Evolutionary conservation across 2,113 vertebrate genomes (phyloP).

Genomic region (Electrona antarctica): DNA sequence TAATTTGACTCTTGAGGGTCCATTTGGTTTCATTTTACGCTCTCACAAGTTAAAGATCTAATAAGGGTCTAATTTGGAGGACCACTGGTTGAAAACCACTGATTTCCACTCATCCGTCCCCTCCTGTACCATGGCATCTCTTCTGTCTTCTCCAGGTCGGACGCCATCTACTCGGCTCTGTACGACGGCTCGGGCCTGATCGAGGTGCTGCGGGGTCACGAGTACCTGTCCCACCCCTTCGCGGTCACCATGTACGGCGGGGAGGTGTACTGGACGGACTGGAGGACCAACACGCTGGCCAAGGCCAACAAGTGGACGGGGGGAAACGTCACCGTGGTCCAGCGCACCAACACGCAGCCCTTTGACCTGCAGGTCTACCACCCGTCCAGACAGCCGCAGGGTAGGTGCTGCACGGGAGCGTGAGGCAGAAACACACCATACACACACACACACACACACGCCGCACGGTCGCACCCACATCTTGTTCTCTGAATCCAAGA

Average conservation of each 20-base stretch:
- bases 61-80: too few species aligned
- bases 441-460: background rate
- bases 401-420: constrained; percentile 69
- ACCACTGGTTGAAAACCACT: too few species aligned
- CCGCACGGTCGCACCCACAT: background rate
- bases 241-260: constrained; percentile 96
- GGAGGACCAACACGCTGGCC: constrained; percentile 95
- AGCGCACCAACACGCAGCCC: constrained; percentile 96
- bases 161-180: constrained; percentile 94
- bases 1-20: too few species aligned
- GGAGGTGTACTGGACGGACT: constrained; percentile 98
- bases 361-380: constrained; percentile 98
- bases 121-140: too few species aligned
- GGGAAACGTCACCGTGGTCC: constrained; percentile 94
- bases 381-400: constrained; percentile 93
- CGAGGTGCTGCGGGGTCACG: constrained; percentile 94
- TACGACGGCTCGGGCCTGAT: constrained; percentile 95
- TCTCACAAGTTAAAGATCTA: too few species aligned
- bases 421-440: background rate
- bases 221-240: constrained; percentile 95
- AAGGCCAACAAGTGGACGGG: constrained; percentile 99
- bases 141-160: constrained; percentile 81
- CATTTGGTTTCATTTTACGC: too few species aligned
- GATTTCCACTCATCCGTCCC: too few species aligned
- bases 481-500: background rate